A percentile compares a stretch with the other conserved stretches of the same genome.
Conservation (phyloP, 2,113 vertebrate genomes). For the Sterna hirundo region DNA sequence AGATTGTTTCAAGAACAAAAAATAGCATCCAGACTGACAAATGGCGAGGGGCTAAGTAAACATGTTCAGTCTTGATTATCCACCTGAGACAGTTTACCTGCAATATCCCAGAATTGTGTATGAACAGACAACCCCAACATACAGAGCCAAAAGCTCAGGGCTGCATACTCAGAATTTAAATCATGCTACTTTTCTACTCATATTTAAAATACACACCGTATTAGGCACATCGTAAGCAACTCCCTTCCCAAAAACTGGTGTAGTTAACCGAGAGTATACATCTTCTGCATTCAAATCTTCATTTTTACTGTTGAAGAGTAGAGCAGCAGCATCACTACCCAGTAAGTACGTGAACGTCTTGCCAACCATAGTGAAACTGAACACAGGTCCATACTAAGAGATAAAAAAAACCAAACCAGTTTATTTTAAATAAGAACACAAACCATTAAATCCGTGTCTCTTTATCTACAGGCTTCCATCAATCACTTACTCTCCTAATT, state of each 20-base stretch:
- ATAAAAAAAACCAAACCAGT: not conserved
- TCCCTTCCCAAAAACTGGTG: constrained; percentile 94
- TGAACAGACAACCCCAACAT: not conserved
- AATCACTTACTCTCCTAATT: not conserved
- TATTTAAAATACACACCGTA: constrained; percentile 72
- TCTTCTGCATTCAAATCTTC: constrained; percentile 97
- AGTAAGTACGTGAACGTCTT: constrained; percentile 95
- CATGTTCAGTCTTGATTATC: not conserved
- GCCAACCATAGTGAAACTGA: constrained; percentile 98
- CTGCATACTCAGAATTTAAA: not conserved
- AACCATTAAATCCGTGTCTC: not conserved
- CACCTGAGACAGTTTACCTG: not conserved
- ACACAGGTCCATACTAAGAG: constrained; percentile 91
- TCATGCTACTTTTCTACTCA: not conserved
- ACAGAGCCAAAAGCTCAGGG: not conserved
- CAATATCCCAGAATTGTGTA: fast-evolving
- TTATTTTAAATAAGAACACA: not conserved
- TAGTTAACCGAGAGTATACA: constrained; percentile 91
- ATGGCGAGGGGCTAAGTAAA: not conserved
- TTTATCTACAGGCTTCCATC: not conserved
- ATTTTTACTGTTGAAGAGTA: constrained; percentile 97
- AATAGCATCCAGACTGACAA: not conserved
- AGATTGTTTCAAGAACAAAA: not conserved
- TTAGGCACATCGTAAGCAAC: constrained; percentile 96
- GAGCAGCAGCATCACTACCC: constrained; percentile 91